Percentiles rank a stretch among this genome's conserved stretches.
These are phyloP conservation scores for Vultur gryphus DNA, from an alignment of 2,797 vertebrate species.

Conservation along the genomic window DNA sequence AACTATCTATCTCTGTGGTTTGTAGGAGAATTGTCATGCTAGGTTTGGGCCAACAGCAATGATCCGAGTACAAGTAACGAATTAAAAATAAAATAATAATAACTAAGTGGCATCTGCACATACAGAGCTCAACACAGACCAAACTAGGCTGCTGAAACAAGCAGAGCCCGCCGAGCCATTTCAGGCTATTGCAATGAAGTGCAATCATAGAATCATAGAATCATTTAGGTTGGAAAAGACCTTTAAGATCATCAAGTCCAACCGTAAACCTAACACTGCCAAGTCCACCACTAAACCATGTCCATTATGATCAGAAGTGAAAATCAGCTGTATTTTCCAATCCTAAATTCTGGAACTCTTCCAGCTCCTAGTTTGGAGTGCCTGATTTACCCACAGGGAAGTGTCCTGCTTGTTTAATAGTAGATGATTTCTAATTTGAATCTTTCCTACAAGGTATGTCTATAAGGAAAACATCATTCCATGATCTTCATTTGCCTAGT, in stretches of 20 bases:
- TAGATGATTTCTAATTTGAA: neutral
- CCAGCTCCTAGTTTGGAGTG: neutral
- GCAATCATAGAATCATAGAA: neutral
- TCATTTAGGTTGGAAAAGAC: neutral
- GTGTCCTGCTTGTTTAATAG: neutral
- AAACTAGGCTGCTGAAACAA: neutral
- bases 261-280: neutral
- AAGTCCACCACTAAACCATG: neutral
- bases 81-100: neutral
- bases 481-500: neutral
- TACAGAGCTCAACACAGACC: neutral
- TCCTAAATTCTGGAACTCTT: neutral
- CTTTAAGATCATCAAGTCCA: neutral
- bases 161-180: neutral
- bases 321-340: neutral
- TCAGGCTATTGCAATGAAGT: neutral
- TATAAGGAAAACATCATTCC: neutral
- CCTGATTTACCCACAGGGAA: neutral
- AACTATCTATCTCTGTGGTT: neutral
- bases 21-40: neutral
- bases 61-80: neutral
- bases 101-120: neutral
- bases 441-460: neutral
- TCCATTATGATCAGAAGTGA: neutral
- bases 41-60: fast-evolving